phyloP scores from a whole-genome alignment of 2,797 vertebrate species.

The Micropoecilia bifurca region DNA sequence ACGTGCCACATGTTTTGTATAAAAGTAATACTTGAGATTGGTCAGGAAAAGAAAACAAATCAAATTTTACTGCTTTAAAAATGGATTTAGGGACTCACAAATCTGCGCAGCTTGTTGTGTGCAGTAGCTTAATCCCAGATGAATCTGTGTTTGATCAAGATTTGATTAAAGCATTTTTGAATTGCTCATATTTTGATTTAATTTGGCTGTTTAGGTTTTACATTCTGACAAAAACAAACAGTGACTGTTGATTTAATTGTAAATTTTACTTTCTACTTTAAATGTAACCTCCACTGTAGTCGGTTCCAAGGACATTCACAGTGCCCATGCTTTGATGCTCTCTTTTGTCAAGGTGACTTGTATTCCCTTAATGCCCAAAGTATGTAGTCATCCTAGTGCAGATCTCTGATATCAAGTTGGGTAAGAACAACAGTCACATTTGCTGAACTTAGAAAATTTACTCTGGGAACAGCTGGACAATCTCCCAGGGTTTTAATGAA shows the following conservation, averaged over 20 bases:
- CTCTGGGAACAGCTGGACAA: constrained; percentile 34
- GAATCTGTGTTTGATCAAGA: not conserved
- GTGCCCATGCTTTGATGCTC: constrained; percentile 12
- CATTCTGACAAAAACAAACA: not conserved
- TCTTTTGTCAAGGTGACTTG: constrained; percentile 39
- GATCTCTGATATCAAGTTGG: constrained; percentile 28
- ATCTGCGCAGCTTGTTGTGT: not conserved
- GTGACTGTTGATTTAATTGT: not conserved
- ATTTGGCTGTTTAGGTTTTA: not conserved
- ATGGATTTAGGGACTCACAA: not conserved
- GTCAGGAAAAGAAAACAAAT: not conserved
- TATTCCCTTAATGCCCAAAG: constrained; percentile 51
- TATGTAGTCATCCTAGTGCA: constrained; percentile 24
- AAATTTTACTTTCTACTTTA: not conserved
- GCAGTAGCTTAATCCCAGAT: not conserved
- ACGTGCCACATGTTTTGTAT: not conserved
- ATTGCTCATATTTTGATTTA: not conserved
- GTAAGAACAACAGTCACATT: constrained; percentile 45
- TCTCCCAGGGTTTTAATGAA: constrained; percentile 36
- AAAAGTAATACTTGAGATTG: not conserved
- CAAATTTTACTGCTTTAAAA: not conserved
- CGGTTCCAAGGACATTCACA: constrained; percentile 31
- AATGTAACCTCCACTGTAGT: constrained; percentile 14
- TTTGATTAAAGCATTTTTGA: too few relatives aligned
- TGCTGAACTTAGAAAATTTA: constrained; percentile 43